Conservation (phyloP, 2,888 invertebrate species). For the Ctena decussata region DNA sequence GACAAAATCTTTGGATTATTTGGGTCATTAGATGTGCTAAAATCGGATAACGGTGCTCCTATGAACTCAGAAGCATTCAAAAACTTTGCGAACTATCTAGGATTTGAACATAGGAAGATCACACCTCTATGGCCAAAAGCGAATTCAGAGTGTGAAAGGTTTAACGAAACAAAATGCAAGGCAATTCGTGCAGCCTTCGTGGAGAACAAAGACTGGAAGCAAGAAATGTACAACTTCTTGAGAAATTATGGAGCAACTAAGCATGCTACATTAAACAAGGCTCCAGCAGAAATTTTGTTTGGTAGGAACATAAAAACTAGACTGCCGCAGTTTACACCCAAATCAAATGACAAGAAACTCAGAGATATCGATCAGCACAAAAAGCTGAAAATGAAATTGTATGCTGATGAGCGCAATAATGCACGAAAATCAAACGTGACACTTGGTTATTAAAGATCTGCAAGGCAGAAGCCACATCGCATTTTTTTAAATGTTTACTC, state of each 20-base stretch:
- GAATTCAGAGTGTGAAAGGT: neutral
- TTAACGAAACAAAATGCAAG: neutral
- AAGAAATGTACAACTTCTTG: neutral
- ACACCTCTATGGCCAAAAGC: conserved; percentile 26
- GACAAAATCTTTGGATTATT: conserved; percentile 48
- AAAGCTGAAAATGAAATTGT: neutral
- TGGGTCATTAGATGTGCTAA: conserved; percentile 51
- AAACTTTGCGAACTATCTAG: conserved; percentile 26
- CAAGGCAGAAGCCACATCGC: too few species aligned
- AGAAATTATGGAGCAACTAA: neutral
- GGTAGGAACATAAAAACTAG: conserved; percentile 26
- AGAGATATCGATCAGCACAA: neutral
- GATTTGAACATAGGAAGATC: conserved; percentile 42
- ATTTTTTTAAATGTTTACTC: too few species aligned
- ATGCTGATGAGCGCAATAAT: neutral
- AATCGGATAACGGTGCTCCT: conserved; percentile 60
- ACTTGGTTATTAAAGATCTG: too few species aligned
- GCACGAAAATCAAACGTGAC: neutral
- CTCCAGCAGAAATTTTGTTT: conserved; percentile 38
- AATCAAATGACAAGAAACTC: neutral
- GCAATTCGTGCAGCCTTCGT: neutral
- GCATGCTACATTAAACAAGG: conserved; percentile 19
- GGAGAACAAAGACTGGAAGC: neutral
- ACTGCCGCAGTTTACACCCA: conserved; percentile 13
- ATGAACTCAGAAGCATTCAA: conserved; percentile 44